Base-by-base conservation (phyloP, 2,888 invertebrate species). In the Galerucella pusilla region DNA sequence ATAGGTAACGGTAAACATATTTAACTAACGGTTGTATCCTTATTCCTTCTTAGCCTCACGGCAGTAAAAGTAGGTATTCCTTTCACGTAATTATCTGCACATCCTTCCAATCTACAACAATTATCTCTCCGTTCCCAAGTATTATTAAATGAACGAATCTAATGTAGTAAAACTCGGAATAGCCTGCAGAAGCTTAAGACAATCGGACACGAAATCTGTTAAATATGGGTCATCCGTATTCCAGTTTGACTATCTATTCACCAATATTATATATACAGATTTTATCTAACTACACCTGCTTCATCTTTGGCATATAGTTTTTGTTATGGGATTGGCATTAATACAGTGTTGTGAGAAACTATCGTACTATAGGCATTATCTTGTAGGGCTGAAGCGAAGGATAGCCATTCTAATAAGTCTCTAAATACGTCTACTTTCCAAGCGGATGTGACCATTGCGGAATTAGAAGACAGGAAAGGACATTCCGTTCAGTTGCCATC, bases 261-360 rank as follows among this genome's bases (percentile, higher is more conserved):
- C 69, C 72, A 72, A 65, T 59, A 75, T 75, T 69, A 68, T 69
- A 16, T 61, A 69, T 72, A 68, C 72, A 60, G 72, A 75, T 75
- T 63, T 69, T 61, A 75, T 75, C 75, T 75, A 25, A 6, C 64
- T 75, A 75, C 75, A 75, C 75, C 75, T 75, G 75, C 69, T 71
- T 75, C 66, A 75, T 75, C 69, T 72, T 69, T 72, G 60, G 72
- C 68, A 72, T 75, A 52, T 65, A 72, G 63, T 68, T 52, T 59
- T 54, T 68, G 68, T 72, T 59, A 35, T 14, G 35, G 57, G 68
- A 65, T 75, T 67, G 42, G 35, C 5, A 52, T 52, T n/a, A 6
- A n/a, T 6, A 7, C 14, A 7, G 52, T 6, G 35, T 42, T 42
- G 7, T 7, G 7, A 42, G 7, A 42, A 42, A 42, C 7, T 42